Conservation (phyloP, 2,888 invertebrate species). For the Barypeithes pellucidus region DNA sequence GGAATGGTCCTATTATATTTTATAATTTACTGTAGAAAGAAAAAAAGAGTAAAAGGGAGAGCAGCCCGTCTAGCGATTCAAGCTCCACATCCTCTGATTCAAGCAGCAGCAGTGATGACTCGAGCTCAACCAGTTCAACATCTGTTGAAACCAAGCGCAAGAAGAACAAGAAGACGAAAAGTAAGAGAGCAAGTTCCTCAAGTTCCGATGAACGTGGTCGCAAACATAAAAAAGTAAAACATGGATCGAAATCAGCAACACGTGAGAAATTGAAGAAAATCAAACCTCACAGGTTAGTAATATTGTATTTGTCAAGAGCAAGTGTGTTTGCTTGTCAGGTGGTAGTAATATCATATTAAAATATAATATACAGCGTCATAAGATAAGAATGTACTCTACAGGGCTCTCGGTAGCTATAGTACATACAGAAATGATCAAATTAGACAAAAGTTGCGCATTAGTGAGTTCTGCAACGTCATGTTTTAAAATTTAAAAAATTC, state of each 20-base stretch:
- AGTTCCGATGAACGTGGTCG: constrained; percentile 74
- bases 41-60: constrained; percentile 73
- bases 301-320: no score
- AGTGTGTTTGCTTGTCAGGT: no score
- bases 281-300: constrained; percentile 65
- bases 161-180: constrained; percentile 66
- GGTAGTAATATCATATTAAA: no score
- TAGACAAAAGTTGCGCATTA: no score
- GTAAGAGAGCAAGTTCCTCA: constrained; percentile 65
- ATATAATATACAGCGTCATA: no score
- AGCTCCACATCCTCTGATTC: constrained; percentile 78
- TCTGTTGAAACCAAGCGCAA: constrained; percentile 68
- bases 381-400: no score
- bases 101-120: constrained; percentile 79
- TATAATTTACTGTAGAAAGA: constrained; percentile 39
- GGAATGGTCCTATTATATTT: not conserved
- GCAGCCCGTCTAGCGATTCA: constrained; percentile 80
- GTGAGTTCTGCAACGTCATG: no score
- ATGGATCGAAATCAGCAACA: constrained; percentile 66
- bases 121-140: constrained; percentile 74
- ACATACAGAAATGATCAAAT: no score
- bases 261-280: constrained; percentile 70
- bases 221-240: constrained; percentile 73
- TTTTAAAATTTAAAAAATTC: no score
- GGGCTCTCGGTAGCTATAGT: no score